These are phyloP conservation scores for Echiichthys vipera DNA, from an alignment of 2,797 vertebrate genomes.

Conservation along the genomic window DNA sequence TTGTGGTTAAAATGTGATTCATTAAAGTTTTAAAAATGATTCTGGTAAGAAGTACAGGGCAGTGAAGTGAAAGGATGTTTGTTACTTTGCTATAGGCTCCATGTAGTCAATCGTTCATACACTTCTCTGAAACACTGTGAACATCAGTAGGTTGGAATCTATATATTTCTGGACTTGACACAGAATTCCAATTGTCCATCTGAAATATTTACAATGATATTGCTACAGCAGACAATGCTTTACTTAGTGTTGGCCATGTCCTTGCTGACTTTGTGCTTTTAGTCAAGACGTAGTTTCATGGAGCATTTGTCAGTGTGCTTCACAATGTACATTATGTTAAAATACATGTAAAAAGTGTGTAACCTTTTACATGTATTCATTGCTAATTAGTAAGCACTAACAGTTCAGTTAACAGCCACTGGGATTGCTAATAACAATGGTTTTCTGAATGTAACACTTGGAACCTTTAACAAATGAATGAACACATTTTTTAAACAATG, in stretches of 20 bases:
- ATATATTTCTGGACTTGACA: conserved; percentile 35
- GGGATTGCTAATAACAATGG: no score
- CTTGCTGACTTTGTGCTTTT: no score
- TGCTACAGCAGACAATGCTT: not conserved
- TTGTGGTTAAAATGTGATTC: conserved; percentile 42
- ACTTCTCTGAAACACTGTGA: conserved; percentile 10
- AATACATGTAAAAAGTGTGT: no score
- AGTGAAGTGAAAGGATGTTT: conserved; percentile 46
- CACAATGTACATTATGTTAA: no score
- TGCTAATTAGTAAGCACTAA: no score
- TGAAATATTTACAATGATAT: conserved; percentile 41
- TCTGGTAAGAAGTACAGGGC: conserved; percentile 31
- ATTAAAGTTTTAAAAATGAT: conserved; percentile 53
- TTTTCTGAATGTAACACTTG: no score
- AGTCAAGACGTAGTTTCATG: no score
- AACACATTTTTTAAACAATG: no score
- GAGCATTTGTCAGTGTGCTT: not conserved
- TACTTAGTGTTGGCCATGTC: no score
- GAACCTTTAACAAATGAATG: no score
- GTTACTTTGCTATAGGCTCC: conserved; percentile 29
- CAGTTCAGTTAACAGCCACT: no score
- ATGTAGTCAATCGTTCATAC: conserved; percentile 1
- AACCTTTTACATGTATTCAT: no score
- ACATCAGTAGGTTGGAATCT: not conserved
- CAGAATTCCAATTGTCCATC: conserved; percentile 24